A percentile compares a stretch with the other conserved stretches of the same genome.
phyloP scores from a whole-genome alignment of 2,888 invertebrate species.

The Drosophila sordidula region DNA sequence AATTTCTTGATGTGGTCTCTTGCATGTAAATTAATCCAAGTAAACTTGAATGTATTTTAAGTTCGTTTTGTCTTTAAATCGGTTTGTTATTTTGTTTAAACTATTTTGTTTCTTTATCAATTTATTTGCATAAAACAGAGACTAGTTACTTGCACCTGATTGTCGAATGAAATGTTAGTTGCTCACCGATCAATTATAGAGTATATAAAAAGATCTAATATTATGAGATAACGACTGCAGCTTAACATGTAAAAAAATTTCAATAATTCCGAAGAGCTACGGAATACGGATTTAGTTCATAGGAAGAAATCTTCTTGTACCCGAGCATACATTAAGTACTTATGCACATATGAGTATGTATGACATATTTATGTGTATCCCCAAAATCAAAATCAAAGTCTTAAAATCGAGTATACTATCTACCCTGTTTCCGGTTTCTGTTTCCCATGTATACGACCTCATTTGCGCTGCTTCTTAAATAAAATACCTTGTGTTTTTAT shows the following conservation, averaged over 20 bases:
- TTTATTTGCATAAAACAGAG: constrained; percentile 59
- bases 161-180: constrained; percentile 71
- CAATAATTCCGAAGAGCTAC: constrained; percentile 3
- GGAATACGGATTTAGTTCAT: constrained; percentile 1
- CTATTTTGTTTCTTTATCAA: constrained; percentile 17
- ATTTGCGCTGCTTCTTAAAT: constrained; percentile 40
- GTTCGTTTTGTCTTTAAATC: constrained; percentile 17
- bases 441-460: constrained; percentile 27
- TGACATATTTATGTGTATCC: constrained; percentile 1
- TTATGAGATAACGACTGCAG: constrained; percentile 14
- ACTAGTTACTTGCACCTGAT: constrained; percentile 69
- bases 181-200: constrained; percentile 52
- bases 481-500: constrained; percentile 15
- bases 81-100: constrained; percentile 7
- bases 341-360: constrained; percentile 9
- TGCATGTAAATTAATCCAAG: constrained; percentile 57
- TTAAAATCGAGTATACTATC: constrained; percentile 6
- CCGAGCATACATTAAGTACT: neutral
- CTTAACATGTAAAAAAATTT: constrained; percentile 5
- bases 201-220: constrained; percentile 24
- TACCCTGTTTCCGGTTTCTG: constrained; percentile 15
- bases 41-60: constrained; percentile 30
- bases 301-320: constrained; percentile 3
- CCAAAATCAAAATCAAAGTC: neutral
- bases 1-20: constrained; percentile 71